Base-by-base conservation (phyloP, 2,888 invertebrate genomes). In the Hermaeophaga mercurialis region DNA sequence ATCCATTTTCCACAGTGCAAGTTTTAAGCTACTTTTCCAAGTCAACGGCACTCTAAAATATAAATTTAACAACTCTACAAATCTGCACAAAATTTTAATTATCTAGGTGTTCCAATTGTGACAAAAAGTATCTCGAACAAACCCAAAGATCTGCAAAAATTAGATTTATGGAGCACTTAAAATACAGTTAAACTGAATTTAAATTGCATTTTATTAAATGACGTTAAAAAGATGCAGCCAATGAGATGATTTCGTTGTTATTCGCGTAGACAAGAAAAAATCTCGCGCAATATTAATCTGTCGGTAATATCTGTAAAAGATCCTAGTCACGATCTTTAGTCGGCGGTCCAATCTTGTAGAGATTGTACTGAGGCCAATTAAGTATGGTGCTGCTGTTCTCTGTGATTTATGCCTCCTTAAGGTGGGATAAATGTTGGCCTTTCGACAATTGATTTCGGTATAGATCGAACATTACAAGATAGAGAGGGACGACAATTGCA, bases 331-430 rank as follows among this genome's bases (percentile, higher is more conserved):
- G 70, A 70, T 69, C 65, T 62, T 12, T 62, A 28, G 49, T 49
- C 49, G 64, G 61, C 60, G 62, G 64, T 62, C 67, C 66, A 68
- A 67, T 70, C 67, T 66, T 62, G 67, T 67, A 65, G 62, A 70
- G 71, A 72, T 72, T 72, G 73, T 72, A 72, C 68, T 66, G 68
- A 59, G 68, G 68, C 71, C 72, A 73, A 73, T 73, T 73, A 73
- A 72, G 70, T 69, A 66, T 70, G 64, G 70, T 70, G 68, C 71
- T 68, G 71, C 71, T 67, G 69, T 66, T 73, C 67, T 59, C 57
- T 56, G 54, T 52, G 54, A 73, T 73, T 73, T 73, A 74, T 72
- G 67, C 67, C 67, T 71, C 73, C 69, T 70, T 70, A 68, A 73
- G 72, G 73, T 72, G 72, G 72, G 68, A 72, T 70, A 69, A 71